phyloP scores from a whole-genome alignment of 2,113 vertebrate species.

The Stigmatopora argus region DNA sequence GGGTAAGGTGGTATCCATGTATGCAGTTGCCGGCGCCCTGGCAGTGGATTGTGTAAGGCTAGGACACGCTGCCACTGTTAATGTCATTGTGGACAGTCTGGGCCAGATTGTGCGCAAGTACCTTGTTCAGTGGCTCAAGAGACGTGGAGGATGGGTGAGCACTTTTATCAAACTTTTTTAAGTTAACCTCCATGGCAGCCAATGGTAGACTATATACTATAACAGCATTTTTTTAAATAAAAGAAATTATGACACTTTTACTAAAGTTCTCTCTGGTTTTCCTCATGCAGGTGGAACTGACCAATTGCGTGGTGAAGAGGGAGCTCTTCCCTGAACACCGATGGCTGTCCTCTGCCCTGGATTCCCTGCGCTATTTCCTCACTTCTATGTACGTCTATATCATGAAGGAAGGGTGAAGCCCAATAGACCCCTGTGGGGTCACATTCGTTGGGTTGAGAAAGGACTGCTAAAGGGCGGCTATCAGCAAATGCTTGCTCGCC shows the following conservation, averaged over 20 bases:
- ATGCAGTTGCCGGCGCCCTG: slow-evolving; percentile 84
- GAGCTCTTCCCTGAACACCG: slow-evolving; percentile 75
- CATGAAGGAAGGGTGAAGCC: slow-evolving; percentile 78
- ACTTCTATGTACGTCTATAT: slow-evolving; percentile 83
- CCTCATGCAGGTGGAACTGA: slow-evolving; percentile 77
- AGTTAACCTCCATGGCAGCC: background rate
- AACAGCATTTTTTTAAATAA: too few species aligned
- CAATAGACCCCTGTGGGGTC: slow-evolving; percentile 1
- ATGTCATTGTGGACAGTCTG: slow-evolving; percentile 86
- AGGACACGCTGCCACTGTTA: slow-evolving; percentile 78
- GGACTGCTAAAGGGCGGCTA: slow-evolving; percentile 31
- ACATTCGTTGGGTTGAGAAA: background rate
- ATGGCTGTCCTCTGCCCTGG: slow-evolving; percentile 78
- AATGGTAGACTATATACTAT: too few species aligned
- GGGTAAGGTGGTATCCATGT: slow-evolving; percentile 93
- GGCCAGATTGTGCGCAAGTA: slow-evolving; percentile 90
- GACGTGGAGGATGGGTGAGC: slow-evolving; percentile 92
- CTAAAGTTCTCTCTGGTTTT: background rate
- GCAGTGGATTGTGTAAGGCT: slow-evolving; percentile 89
- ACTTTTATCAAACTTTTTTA: background rate
- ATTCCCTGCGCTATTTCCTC: slow-evolving; percentile 83
- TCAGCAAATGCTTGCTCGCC: slow-evolving; percentile 44
- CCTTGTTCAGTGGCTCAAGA: slow-evolving; percentile 82
- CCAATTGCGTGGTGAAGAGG: slow-evolving; percentile 83
- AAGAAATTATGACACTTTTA: background rate